Evolutionary conservation across 2,888 invertebrate species (phyloP), one percentile per base, ranked within the genome.

Genomic region (Sipha maydis): DNA sequence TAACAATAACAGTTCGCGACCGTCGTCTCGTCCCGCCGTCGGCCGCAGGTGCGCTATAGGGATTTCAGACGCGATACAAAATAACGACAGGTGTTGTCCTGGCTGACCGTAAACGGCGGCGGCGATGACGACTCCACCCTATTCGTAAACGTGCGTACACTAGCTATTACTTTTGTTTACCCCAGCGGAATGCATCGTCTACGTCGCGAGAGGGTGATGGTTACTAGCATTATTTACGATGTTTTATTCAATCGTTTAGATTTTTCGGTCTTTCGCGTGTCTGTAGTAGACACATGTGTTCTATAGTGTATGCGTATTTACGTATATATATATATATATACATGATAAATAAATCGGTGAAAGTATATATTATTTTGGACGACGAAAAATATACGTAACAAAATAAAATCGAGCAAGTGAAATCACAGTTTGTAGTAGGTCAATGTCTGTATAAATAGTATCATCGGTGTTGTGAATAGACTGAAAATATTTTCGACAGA

Each of bases 401-500:
- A 34, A 56, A 79, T 31, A 71, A 83, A 83, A 73, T 73, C 17
- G 71, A 54, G 71, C 54, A 54, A 54, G 83, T 83, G 83, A 83
- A 83, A 83, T 83, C 48, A 41, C 71, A 83, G 83, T 73, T 83
- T 71, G 82, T 83, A 83, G 82, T 83, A 83, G 82, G 82, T 83
- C 82, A 83, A 83, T 83, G 82, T 83, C 82, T 83, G 54, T 48
- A 54, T 83, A 54, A 48, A 83, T 31, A 48, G 41, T 14, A 25
- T 71, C 48, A 2, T 14, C 19, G 31, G 28, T 25, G 31, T 48
- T 31, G 31, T 14, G 69, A 82, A 82, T 69, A 82, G 28, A 82
- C 54, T 34, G 38, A 34, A 31, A 73, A 38, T 73, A 38, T 73
- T 73, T 38, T 38, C 73, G 17, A 21, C 34, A 3, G 34, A 21